Base-by-base conservation (phyloP, 2,888 invertebrate genomes). In the Stenoptilia bipunctidactyla region DNA sequence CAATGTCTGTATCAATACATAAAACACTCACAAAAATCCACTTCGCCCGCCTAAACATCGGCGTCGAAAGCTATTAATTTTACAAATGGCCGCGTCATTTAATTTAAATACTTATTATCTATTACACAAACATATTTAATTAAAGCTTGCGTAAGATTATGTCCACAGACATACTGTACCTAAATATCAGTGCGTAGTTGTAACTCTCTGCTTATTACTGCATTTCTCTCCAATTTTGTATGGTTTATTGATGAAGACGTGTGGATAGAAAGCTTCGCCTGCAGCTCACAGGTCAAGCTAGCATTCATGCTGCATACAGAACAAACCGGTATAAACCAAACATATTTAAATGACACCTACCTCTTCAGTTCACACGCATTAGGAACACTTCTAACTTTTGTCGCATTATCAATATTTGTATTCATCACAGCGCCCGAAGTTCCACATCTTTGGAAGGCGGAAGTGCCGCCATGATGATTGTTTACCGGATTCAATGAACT, bases 401-500 rank as follows among this genome's bases (percentile, higher is more conserved):
- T 30, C 12, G 30, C n/a, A 12, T 30, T 30, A n/a, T 2, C 30
- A 30, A 3, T n/a, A 30, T 30, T 30, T 30, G 30, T 30, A 30
- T 30, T 30, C 30, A 30, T 30, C 30, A 12, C 12, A 12, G 12
- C 9, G 3, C n/a, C 30, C 30, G 2, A 12, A 9, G 12, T 13
- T 37, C 38, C 30, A 61, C 59, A 61, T 66, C 61, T 64, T 63
- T 55, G 57, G 55, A 53, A 63, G 58, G 60, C 72, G 74, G 74
- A 75, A 73, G 68, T 59, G 59, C 51, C 56, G 51, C 53, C 50
- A 20, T 20, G 20, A 20, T 61, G 53, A 68, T 66, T 65, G 68
- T 74, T 72, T 71, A 66, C 73, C 66, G 66, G 71, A 73, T 66
- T 63, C 70, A 70, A 63, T 69, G 76, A 72, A 69, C 74, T 59